Base-by-base conservation (phyloP, 2,888 invertebrate genomes). In the Lypha dubia region DNA sequence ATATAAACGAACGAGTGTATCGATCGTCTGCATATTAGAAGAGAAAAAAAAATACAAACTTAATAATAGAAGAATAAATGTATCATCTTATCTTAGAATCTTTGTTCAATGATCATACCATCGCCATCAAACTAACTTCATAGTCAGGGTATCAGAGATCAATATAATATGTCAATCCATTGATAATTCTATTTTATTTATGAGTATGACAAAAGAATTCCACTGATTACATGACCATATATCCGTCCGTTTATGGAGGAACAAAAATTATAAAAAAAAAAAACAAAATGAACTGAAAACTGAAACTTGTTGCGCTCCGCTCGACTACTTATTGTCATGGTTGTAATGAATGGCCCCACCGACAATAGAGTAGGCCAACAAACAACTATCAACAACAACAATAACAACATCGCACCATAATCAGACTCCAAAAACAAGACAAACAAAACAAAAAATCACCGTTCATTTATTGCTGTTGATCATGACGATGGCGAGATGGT, bases 171-270 rank as follows among this genome's bases (percentile, higher is more conserved):
- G 22, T 17, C 22, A 68, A 63, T 62, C 53, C 81, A 74, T 81
- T 75, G 62, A 75, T 67, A 68, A 74, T 80, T 74, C 53, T 60
- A 68, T 75, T 75, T 68, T 68, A 75, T 81, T 75, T 68, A 75
- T 81, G 81, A 35, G 35, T 70, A 68, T 75, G 35, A 75, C 51
- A 63, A 75, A 62, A 46, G 75, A 68, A 70, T 74, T 81, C 58
- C 62, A 81, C 49, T 71, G 71, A 79, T 71, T 53, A 71, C 56
- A 79, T 46, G 79, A 38, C 49, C 58, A 65, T 60, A 63, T 44
- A 60, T 76, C 35, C 70, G 63, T 56, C 24, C 35, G 17, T 49
- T 60, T 51, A 62, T 62, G n/a, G 4, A 44, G 2, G 11, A 41
- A 41, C 11, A 41, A 41, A 11, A 41, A 13, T 7, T 1, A 7